These are phyloP conservation scores for Cuculus canorus DNA, from an alignment of 2,797 vertebrate genomes.

Conservation along the genomic window DNA sequence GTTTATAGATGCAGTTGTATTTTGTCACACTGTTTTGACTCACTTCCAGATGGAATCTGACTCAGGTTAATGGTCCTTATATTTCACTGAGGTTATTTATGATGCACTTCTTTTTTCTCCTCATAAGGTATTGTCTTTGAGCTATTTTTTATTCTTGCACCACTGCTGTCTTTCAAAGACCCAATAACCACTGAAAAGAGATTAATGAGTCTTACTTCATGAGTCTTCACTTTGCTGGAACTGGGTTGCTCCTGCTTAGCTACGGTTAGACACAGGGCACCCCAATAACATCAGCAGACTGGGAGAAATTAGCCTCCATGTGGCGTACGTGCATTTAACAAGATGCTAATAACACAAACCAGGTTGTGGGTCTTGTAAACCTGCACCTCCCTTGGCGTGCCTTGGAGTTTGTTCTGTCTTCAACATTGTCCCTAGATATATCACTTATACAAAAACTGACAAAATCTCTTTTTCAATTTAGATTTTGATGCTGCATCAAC, in stretches of 20 bases:
- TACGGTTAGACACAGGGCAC: constrained; percentile 40
- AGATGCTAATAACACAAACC: constrained; percentile 8
- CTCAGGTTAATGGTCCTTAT: neutral
- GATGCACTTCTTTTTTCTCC: neutral
- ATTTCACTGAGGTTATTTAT: neutral
- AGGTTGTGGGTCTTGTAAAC: neutral
- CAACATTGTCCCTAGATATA: neutral
- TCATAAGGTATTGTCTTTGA: constrained; percentile 6
- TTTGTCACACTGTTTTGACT: neutral
- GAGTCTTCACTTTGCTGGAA: neutral
- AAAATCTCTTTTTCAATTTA: neutral
- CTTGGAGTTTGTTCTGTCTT: neutral
- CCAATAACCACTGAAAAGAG: constrained; percentile 22
- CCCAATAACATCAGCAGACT: constrained; percentile 12
- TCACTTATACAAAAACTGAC: neutral
- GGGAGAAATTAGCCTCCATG: neutral
- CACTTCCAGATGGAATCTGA: neutral
- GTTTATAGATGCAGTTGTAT: neutral
- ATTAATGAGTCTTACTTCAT: neutral
- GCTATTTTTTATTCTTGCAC: constrained; percentile 53
- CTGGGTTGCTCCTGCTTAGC: constrained; percentile 36
- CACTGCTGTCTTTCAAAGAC: constrained; percentile 55
- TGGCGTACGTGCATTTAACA: neutral
- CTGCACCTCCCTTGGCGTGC: neutral
- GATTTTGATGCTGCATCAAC: constrained; percentile 10